Base-by-base conservation (phyloP, 2,888 invertebrate species). In the Pemphredon lugubris region DNA sequence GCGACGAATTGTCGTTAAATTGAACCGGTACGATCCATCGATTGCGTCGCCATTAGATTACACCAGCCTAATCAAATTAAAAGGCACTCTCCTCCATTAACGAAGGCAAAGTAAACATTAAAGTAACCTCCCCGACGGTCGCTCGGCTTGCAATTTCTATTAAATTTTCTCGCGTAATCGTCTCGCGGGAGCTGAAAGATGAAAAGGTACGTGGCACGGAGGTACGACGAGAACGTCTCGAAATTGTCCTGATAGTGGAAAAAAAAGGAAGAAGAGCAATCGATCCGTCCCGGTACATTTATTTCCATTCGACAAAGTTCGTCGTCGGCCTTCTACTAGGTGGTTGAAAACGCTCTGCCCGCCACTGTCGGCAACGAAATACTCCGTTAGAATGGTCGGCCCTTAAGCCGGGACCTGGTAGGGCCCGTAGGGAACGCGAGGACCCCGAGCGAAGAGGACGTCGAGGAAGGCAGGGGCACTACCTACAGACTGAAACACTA, bases 11-110 rank as follows among this genome's bases (percentile, higher is more conserved):
- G 18, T 13, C 57, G 55, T 67, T 55, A 57, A 67, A 60, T 71
- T 45, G 44, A 39, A 32, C 30, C n/a, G 54, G 11, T 13, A 2
- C 14, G 9, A n/a, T 44, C 32, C 50, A 68, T 71, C 68, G 61
- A 66, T 67, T 53, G 44, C 57, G 69, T 69, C 53, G 59, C 55
- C 51, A 72, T 72, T 72, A 70, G 64, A 59, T 70, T 64, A 50
- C 30, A 30, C 14, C 21, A 20, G 45, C 54, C 59, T 64, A 70
- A 70, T 70, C 64, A 55, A 32, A 40, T 55, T 64, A 45, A 64
- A 59, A 58, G 64, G 55, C 48, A 69, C 69, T 68, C 47, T 69
- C 47, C 37, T 53, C 53, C 54, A 21, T 69, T 63, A 63, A 69
- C 16, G 64, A 64, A 64, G 64, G 21, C 47, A 57, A 71, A 61